Base-by-base conservation (phyloP, 1,140 invertebrate species). In the Rhagoletis pomonella region DNA sequence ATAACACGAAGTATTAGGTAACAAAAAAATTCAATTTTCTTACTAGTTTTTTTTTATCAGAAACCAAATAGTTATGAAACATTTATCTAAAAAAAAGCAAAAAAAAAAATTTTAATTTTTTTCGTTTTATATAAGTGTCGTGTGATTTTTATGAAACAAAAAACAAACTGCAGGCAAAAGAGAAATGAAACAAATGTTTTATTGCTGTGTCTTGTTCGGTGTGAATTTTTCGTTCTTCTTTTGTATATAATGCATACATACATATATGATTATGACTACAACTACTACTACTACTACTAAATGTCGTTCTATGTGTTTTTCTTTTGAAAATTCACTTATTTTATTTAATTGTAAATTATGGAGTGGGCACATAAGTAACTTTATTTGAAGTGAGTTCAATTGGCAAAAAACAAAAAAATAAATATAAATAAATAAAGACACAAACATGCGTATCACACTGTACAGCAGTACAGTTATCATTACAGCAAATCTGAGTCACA, bases 1-100 rank as follows among this genome's bases (percentile, higher is more conserved):
- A 98, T 99, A 91, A 97, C 98, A 89, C 95, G 98, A 93, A 98
- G 97, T 95, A 98, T 99, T 95, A 96, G 98, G 98, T 98, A 95
- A 96, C 95, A 94, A 89, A 89, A 90, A 89, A 77, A n/a, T 85
- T 81, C 19, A 59, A 87, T 87, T 29, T n/a, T 58, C 7, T 44
- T 44, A 85, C 39, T 85, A 60, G n/a, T n/a, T n/a, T n/a, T n/a
- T 85, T 62, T 85, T 60, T 85, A 59, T 59, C 39, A 85, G 14
- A 85, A 60, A 60, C 7, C n/a, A n/a, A n/a, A n/a, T 73, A 44
- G 10, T 73, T 73, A 73, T 73, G 88, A 88, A 88, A 88, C 85
- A 89, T 90, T 81, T 90, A 87, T 88, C 90, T 47, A 86, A 87
- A 67, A 89, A 73, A 87, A 5, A 55, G n/a, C n/a, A n/a, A n/a